Conservation (phyloP, 2,113 vertebrate species). For the Cryptoleucopteryx plumbea region DNA sequence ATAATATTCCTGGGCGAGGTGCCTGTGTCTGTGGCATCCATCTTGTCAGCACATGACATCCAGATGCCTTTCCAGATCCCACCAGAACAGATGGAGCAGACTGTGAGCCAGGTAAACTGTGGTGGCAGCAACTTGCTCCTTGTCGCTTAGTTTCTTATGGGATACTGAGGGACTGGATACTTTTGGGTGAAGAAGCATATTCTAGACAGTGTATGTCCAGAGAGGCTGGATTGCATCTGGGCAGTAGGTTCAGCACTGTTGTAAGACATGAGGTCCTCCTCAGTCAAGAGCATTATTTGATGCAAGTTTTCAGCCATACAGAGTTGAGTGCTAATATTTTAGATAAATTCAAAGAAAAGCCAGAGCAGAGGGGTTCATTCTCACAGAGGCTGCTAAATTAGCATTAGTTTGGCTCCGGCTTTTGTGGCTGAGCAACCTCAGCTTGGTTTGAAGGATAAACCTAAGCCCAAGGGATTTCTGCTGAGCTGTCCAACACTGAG, state of each 20-base stretch:
- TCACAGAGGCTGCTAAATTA: neutral
- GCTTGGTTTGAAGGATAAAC: neutral
- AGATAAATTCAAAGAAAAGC: neutral
- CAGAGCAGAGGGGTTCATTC: neutral
- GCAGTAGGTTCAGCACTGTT: neutral
- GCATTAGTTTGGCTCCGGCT: neutral
- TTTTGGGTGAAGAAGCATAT: neutral
- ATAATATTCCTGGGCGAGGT: neutral
- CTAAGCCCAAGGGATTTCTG: neutral
- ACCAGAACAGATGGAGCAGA: neutral
- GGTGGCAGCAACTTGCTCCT: neutral
- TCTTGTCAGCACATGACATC: neutral
- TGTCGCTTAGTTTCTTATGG: neutral
- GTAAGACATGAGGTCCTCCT: neutral
- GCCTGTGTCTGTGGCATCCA: neutral
- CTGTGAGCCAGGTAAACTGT: neutral
- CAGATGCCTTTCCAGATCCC: neutral
- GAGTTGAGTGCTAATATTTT: neutral
- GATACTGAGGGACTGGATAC: neutral
- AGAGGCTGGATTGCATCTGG: neutral
- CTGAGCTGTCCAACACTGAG: neutral
- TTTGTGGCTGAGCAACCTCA: neutral
- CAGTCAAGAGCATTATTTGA: neutral
- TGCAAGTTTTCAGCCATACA: neutral
- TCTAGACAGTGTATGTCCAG: neutral